phyloP scores from a whole-genome alignment of 2,113 vertebrate genomes.

The Pelmatolapia mariae region DNA sequence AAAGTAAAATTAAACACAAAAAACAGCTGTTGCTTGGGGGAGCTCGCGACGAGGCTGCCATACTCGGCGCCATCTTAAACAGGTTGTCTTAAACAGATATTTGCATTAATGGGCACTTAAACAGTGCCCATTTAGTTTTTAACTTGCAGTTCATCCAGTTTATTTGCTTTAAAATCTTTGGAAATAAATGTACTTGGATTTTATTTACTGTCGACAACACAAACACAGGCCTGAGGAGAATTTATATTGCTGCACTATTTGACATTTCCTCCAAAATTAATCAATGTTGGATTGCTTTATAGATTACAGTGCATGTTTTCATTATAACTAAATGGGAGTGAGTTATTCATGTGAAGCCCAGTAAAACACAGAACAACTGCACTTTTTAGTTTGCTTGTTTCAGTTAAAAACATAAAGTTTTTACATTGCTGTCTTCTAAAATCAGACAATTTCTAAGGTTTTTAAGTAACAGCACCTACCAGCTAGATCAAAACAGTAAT shows the following conservation, averaged over 20 bases:
- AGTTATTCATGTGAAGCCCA: neutral
- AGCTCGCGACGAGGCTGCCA: no score
- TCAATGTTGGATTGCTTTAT: neutral
- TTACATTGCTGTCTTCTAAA: fast-evolving
- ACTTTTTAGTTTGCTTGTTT: neutral
- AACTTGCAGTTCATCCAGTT: neutral
- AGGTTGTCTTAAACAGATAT: no score
- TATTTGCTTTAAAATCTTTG: neutral
- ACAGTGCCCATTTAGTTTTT: fast-evolving
- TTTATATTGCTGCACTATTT: neutral
- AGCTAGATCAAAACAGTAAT: neutral
- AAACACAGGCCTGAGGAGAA: neutral
- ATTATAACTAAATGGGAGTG: neutral
- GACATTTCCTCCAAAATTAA: neutral
- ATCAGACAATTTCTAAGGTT: neutral
- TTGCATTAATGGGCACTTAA: neutral
- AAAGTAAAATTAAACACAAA: no score
- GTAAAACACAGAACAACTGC: neutral
- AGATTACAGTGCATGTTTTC: neutral
- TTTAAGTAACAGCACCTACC: neutral
- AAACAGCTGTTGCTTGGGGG: no score
- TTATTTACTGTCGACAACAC: neutral
- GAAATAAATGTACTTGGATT: neutral
- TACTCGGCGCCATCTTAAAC: no score
- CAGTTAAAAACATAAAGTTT: neutral